Evolutionary conservation across 1,140 invertebrate genomes (phyloP).

Genomic region (Akabosia matsudoensis): DNA sequence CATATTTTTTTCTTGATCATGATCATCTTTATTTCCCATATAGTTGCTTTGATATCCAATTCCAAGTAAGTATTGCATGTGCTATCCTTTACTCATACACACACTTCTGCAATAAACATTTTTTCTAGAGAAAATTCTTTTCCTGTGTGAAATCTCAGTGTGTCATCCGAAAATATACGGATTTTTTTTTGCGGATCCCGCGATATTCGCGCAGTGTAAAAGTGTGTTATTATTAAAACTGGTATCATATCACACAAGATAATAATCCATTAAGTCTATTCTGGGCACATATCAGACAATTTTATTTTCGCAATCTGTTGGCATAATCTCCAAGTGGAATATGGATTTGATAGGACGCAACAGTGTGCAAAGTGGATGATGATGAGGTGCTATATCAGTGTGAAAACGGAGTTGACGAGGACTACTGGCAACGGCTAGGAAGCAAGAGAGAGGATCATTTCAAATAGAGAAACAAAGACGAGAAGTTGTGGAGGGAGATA

Average conservation of each 20-base stretch:
- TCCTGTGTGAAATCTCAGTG: too few relatives aligned
- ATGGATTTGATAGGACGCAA: not conserved
- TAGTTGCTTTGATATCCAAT: not conserved
- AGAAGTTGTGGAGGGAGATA: not conserved
- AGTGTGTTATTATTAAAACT: too few relatives aligned
- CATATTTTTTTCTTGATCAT: conserved; percentile 2
- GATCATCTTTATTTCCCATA: not conserved
- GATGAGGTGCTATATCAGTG: not conserved
- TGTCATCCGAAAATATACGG: too few relatives aligned
- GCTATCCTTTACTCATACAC: not conserved
- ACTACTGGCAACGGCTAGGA: too few relatives aligned
- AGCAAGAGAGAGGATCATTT: too few relatives aligned
- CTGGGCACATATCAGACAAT: not conserved
- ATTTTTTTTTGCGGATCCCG: too few relatives aligned
- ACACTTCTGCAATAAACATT: not conserved
- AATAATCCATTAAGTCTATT: too few relatives aligned
- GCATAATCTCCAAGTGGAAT: not conserved
- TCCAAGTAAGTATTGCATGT: too few relatives aligned
- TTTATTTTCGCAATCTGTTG: not conserved
- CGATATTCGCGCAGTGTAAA: too few relatives aligned
- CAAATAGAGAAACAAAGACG: conserved; percentile 6
- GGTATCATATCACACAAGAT: too few relatives aligned
- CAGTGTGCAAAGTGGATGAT: not conserved
- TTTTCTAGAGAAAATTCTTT: too few relatives aligned
- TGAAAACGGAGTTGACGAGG: not conserved